phyloP scores from a whole-genome alignment of 2,797 vertebrate genomes.

The Acanthurus lineatus region DNA sequence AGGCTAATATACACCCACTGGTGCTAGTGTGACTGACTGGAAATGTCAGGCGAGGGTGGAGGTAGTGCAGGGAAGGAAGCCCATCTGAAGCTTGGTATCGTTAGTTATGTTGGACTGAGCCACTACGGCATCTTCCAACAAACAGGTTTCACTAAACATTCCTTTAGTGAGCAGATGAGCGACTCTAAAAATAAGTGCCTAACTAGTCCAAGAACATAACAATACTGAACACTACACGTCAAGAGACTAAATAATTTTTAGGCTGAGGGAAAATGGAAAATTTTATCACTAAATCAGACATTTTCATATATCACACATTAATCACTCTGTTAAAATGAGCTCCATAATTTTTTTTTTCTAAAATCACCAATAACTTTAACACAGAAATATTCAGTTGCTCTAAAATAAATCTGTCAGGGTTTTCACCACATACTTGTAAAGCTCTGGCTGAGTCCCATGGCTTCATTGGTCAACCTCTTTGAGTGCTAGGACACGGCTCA shows the following conservation, averaged over 20 bases:
- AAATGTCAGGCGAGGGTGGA: slow-evolving; percentile 81
- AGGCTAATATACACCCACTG: slow-evolving; percentile 77
- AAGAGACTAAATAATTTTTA: slow-evolving; percentile 48
- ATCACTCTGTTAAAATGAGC: slow-evolving; percentile 51
- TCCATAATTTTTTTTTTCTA: slow-evolving; percentile 40
- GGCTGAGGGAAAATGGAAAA: slow-evolving; percentile 47
- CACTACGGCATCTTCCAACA: slow-evolving; percentile 78
- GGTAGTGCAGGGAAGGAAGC: slow-evolving; percentile 79
- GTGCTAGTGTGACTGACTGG: slow-evolving; percentile 77
- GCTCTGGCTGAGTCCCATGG: slow-evolving; percentile 86
- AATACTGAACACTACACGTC: slow-evolving; percentile 50
- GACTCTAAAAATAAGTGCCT: slow-evolving; percentile 62
- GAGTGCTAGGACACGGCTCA: slow-evolving; percentile 83
- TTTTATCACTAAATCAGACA: slow-evolving; percentile 57
- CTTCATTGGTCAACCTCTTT: slow-evolving; percentile 86
- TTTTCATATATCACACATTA: slow-evolving; percentile 63
- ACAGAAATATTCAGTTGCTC: slow-evolving; percentile 73
- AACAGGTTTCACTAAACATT: slow-evolving; percentile 80
- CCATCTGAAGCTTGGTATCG: slow-evolving; percentile 74
- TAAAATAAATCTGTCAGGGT: slow-evolving; percentile 72
- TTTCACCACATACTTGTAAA: slow-evolving; percentile 86
- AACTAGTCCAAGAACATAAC: slow-evolving; percentile 63
- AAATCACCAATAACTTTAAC: slow-evolving; percentile 59
- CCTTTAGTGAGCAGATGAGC: slow-evolving; percentile 81
- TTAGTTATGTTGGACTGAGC: slow-evolving; percentile 77